Conservation (phyloP, 92 coral and sea anemone genomes). For the Epizoanthus ramosus region DNA sequence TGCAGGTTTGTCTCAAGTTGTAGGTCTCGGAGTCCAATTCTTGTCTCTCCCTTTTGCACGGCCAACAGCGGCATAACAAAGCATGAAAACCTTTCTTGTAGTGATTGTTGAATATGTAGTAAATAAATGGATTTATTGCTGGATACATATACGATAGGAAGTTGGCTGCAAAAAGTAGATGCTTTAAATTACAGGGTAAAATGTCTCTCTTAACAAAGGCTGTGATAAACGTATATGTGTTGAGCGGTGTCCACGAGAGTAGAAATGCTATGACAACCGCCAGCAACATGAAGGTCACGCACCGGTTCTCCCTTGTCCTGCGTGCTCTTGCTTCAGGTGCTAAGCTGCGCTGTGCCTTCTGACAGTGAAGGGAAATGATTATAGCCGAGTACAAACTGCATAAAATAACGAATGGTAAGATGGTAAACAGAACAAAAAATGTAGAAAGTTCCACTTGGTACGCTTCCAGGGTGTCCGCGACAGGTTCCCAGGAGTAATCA, state of each 20-base stretch:
- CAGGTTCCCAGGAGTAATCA: constrained; percentile 35
- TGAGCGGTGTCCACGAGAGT: constrained; percentile 44
- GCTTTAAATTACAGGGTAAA: background rate
- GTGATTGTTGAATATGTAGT: constrained; percentile 34
- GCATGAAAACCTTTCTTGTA: constrained; percentile 31
- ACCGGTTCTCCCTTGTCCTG: constrained; percentile 49
- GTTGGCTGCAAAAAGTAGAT: constrained; percentile 11
- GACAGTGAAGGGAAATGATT: constrained; percentile 28
- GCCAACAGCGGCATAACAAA: background rate
- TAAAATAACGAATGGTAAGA: constrained; percentile 43
- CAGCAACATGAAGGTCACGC: constrained; percentile 45
- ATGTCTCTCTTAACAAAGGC: background rate
- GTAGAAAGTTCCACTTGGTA: background rate
- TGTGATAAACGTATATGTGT: background rate
- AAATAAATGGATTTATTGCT: constrained; percentile 25
- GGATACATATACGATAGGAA: constrained; percentile 14
- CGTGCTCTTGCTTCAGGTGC: constrained; percentile 38
- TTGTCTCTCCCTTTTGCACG: background rate
- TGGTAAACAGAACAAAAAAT: constrained; percentile 29
- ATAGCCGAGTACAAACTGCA: constrained; percentile 35
- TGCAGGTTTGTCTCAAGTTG: constrained; percentile 4
- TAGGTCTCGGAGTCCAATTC: background rate
- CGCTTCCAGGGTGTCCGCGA: background rate
- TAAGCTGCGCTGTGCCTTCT: background rate
- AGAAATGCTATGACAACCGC: constrained; percentile 46